These are phyloP conservation scores for Pipa parva DNA, from an alignment of 2,113 vertebrate genomes.

Conservation along the genomic window DNA sequence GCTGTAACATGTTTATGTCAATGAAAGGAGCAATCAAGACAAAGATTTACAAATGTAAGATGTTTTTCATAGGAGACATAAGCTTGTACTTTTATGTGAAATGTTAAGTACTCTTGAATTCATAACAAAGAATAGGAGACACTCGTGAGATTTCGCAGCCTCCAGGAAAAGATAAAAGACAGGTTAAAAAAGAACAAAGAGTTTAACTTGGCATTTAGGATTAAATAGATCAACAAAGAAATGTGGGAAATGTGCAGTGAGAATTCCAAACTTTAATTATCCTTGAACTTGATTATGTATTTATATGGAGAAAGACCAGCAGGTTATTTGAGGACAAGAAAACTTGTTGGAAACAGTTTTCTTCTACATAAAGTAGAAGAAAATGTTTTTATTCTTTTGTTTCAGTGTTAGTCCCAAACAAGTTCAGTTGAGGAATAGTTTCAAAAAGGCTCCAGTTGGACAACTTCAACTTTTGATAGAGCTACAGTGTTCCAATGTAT, in stretches of 20 bases:
- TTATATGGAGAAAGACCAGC: conserved; percentile 4
- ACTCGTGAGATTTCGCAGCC: conserved; percentile 26
- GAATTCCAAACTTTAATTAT: conserved; percentile 30
- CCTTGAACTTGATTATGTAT: conserved; percentile 26
- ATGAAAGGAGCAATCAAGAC: too few relatives aligned
- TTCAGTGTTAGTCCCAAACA: too few relatives aligned
- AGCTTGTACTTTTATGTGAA: conserved; percentile 16
- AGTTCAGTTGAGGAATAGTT: too few relatives aligned
- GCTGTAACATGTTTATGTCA: too few relatives aligned
- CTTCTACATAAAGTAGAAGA: too few relatives aligned
- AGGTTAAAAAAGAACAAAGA: conserved; percentile 32
- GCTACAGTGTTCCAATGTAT: too few relatives aligned
- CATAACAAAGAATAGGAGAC: conserved; percentile 31
- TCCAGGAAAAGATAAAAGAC: conserved; percentile 37
- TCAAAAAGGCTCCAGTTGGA: too few relatives aligned
- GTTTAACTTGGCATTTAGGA: conserved; percentile 38
- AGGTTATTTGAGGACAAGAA: conserved; percentile 18
- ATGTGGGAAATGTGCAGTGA: conserved; percentile 22
- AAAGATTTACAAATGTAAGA: too few relatives aligned
- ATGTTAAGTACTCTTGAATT: conserved; percentile 24
- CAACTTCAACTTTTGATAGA: too few relatives aligned
- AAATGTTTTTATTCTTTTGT: too few relatives aligned
- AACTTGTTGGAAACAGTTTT: conserved; percentile 6
- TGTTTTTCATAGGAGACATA: background rate
- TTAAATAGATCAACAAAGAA: conserved; percentile 38